Percentiles rank a stretch among this genome's conserved stretches.
Evolutionary conservation across 2,113 vertebrate genomes (phyloP).

Genomic region (Tonatia bakeri): DNA sequence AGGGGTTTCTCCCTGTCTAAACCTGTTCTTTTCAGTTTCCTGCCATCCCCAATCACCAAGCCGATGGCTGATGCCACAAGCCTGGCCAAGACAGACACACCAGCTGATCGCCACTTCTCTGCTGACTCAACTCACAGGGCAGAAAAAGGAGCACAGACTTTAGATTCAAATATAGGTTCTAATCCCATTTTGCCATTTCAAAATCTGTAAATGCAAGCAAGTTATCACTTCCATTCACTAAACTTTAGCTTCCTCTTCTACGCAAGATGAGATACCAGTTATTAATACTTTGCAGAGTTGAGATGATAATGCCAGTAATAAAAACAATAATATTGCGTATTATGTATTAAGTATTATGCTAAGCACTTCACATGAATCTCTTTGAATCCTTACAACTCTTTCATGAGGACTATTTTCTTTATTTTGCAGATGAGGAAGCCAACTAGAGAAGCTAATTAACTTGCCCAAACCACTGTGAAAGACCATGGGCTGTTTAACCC

Average conservation of each 20-base stretch:
- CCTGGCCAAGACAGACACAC: not conserved
- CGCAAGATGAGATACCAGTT: constrained; percentile 1
- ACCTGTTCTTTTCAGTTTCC: not conserved
- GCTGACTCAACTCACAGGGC: not conserved
- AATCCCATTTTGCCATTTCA: constrained; percentile 6
- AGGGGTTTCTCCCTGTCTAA: not conserved
- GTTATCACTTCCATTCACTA: constrained; percentile 9
- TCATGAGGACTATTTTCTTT: not conserved
- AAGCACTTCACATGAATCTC: not conserved
- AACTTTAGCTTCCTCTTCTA: not conserved
- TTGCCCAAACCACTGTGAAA: not conserved
- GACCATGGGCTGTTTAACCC: not conserved
- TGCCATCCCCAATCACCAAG: not conserved
- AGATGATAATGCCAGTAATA: constrained; percentile 15
- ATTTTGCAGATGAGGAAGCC: constrained; percentile 26
- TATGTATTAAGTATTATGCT: not conserved
- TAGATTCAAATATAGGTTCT: not conserved
- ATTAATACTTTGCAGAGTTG: not conserved
- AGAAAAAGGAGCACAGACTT: not conserved
- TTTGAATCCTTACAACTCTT: not conserved
- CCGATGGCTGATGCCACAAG: not conserved
- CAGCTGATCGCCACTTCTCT: not conserved
- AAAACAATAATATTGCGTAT: not conserved
- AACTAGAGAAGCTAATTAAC: constrained; percentile 8
- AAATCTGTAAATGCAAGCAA: not conserved